Base-by-base conservation (phyloP, 2,797 vertebrate species). In the Petrocephalus sullivani region DNA sequence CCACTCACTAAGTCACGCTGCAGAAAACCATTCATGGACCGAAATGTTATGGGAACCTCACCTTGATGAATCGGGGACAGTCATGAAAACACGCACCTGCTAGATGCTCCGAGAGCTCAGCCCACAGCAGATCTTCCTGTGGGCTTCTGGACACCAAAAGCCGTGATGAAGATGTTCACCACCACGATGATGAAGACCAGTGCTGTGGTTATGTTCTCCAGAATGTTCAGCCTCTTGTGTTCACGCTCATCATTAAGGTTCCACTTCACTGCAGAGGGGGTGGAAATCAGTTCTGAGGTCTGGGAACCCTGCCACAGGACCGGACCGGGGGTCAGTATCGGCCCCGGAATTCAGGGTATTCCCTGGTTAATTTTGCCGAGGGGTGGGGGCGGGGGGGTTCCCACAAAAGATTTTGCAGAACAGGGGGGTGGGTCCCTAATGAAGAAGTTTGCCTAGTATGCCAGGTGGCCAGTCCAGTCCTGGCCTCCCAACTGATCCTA, bases 91-190 rank as follows among this genome's bases (percentile, higher is more conserved):
- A 16, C 14, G 41, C 71, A 28, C 7, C 21, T 54, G 81, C n/a
- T 57, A 37, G 28, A 53, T 28, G 23, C 10, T 23, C 46, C 23
- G 53, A 56, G 14, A 57, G 14, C 49, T 33, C 33, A 4, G 0
- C 16, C 85, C 8, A 0, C 16, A 8, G 41, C 28, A n/a, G 28
- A 2, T 28, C 16, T 58, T 54, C 33, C 37, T 8, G 57, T 60
- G 28, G 0, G 95, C 83, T 93, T 95, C 92, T 97, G 97, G 54
- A 98, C 96, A 21, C 97, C 96, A 14, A 98, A 97, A 19, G 96
- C 97, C 1, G 97, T 97, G 92, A 97, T 97, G 92, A 98, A 97
- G 93, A 98, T 91, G 87, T 98, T 98, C 88, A 97, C 94, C 8
- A 97, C 96, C 1, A 97, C 96, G 0, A 97, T 97, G 91, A 97